phyloP scores from a whole-genome alignment of 2,888 invertebrate species.

The Lepeophtheirus nordmannii region DNA sequence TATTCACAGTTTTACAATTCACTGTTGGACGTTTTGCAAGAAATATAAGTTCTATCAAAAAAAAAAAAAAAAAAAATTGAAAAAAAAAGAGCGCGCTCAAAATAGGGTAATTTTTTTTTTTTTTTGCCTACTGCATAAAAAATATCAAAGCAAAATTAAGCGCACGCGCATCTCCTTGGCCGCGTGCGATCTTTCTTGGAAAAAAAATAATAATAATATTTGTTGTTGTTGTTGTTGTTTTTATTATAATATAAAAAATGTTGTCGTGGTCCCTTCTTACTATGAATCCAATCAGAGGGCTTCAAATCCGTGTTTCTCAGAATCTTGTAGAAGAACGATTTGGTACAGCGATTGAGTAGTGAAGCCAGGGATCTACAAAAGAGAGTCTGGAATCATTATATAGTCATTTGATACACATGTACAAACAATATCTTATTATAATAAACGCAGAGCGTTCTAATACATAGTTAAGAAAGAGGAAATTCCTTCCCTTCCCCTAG shows the following conservation, averaged over 20 bases:
- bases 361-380: too few species aligned
- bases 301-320: neutral
- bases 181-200: neutral
- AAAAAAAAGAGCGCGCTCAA: neutral
- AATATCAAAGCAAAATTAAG: too few species aligned
- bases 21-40: constrained; percentile 7
- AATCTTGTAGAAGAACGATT: too few species aligned
- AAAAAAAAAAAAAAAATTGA: neutral
- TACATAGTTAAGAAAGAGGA: too few species aligned
- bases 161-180: neutral
- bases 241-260: neutral
- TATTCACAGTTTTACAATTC: constrained; percentile 6
- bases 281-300: constrained; percentile 2
- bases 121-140: neutral
- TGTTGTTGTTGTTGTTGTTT: neutral
- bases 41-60: neutral
- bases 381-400: too few species aligned
- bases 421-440: too few species aligned
- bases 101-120: neutral
- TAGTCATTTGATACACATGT: too few species aligned
- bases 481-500: neutral
- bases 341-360: too few species aligned
- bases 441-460: too few species aligned
- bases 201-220: neutral
- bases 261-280: too few species aligned